These are phyloP conservation scores for Helleia helle DNA, from an alignment of 2,888 invertebrate species.

Conservation along the genomic window DNA sequence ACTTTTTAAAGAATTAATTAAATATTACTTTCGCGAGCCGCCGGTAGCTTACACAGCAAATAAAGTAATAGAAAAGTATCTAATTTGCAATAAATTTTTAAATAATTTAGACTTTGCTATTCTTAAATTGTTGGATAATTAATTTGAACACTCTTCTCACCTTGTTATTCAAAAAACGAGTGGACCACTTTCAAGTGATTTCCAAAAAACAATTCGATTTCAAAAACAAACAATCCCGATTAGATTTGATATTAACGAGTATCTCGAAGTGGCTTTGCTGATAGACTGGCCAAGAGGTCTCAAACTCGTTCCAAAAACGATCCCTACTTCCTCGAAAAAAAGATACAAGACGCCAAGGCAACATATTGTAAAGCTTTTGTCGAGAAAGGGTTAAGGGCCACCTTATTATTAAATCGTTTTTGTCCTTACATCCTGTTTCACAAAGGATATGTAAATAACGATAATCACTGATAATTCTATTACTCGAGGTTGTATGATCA, in stretches of 20 bases:
- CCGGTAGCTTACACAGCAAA: background rate
- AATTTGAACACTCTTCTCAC: background rate
- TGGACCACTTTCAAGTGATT: background rate
- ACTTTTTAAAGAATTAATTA: no score
- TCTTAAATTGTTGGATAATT: no score
- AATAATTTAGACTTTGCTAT: background rate
- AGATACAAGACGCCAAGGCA: constrained; percentile 47
- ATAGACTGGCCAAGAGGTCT: constrained; percentile 56
- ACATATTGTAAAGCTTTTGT: constrained; percentile 70
- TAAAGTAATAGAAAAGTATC: constrained; percentile 3
- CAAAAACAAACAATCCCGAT: constrained; percentile 11
- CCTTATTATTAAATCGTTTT: constrained; percentile 72
- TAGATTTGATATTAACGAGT: constrained; percentile 32
- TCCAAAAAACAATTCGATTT: constrained; percentile 9
- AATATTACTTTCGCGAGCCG: constrained; percentile 12
- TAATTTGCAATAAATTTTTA: constrained; percentile 3
- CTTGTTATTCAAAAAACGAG: background rate
- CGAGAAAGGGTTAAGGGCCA: constrained; percentile 67
- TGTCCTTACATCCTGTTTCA: constrained; percentile 67
- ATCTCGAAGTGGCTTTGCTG: constrained; percentile 42
- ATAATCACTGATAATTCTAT: constrained; percentile 72
- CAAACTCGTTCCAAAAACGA: constrained; percentile 65
- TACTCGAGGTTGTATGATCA: constrained; percentile 63
- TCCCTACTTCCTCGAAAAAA: constrained; percentile 58
- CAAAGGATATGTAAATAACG: constrained; percentile 69